phyloP scores from a whole-genome alignment of 1,140 invertebrate genomes.

The Formica selysi region DNA sequence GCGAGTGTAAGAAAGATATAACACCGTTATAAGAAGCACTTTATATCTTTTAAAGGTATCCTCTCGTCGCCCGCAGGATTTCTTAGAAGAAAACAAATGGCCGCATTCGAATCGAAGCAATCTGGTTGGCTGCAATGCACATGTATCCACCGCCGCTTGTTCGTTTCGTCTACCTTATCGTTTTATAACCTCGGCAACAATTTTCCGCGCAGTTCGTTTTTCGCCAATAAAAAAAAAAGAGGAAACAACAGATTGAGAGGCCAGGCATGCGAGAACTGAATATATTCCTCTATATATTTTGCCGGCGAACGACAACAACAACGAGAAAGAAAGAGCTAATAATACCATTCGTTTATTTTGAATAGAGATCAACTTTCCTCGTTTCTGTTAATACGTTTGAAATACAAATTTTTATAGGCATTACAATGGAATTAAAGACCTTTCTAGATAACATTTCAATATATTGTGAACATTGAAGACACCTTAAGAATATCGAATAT shows the following conservation, averaged over 20 bases:
- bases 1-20: conserved; percentile 17
- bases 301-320: conserved; percentile 4
- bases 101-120: conserved; percentile 30
- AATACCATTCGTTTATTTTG: conserved; percentile 40
- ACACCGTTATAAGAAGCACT: conserved; percentile 33
- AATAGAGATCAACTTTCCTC: conserved; percentile 11
- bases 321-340: conserved; percentile 25
- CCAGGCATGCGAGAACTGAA: conserved; percentile 6
- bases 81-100: conserved; percentile 42
- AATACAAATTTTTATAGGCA: neutral
- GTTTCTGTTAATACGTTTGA: neutral
- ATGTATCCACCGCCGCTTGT: neutral
- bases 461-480: neutral
- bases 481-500: neutral
- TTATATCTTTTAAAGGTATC: conserved; percentile 49
- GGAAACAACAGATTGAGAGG: neutral
- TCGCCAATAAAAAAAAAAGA: neutral
- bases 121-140: conserved; percentile 11
- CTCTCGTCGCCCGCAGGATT: conserved; percentile 36
- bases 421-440: neutral
- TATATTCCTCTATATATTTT: conserved; percentile 38
- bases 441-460: neutral
- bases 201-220: conserved; percentile 27
- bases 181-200: conserved; percentile 29
- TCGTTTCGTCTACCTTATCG: conserved; percentile 36